Percentiles rank a stretch among this genome's conserved stretches.
Evolutionary conservation across 2,113 vertebrate species (phyloP).

Genomic region (Pituophis catenifer): DNA sequence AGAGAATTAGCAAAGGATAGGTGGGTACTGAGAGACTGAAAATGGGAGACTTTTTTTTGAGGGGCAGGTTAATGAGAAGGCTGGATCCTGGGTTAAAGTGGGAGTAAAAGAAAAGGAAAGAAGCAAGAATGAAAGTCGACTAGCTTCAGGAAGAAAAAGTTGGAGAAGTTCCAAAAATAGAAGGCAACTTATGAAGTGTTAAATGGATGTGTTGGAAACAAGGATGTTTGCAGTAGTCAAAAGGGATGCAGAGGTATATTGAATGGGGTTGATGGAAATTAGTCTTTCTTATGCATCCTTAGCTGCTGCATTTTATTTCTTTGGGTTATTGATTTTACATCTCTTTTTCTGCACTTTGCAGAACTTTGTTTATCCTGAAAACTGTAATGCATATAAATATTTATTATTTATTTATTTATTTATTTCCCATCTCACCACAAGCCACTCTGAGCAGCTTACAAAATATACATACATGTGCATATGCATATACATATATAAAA

Average conservation of each 20-base stretch:
- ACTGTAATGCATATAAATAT: not conserved
- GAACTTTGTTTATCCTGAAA: not conserved
- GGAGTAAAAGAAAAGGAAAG: not conserved
- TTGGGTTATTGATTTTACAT: not conserved
- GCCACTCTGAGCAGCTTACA: not conserved
- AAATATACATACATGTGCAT: not conserved
- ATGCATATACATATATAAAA: not conserved
- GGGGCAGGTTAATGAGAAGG: not conserved
- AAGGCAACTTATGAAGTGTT: not conserved
- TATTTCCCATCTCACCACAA: not conserved
- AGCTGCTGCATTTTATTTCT: not conserved
- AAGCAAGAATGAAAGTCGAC: not conserved
- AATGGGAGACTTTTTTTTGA: not conserved
- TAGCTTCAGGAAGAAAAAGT: not conserved
- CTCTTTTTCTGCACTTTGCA: not conserved
- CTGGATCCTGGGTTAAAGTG: not conserved
- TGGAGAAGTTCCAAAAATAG: not conserved
- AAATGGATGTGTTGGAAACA: not conserved
- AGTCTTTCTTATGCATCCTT: not conserved
- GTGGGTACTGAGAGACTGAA: not conserved
- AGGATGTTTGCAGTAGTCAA: not conserved
- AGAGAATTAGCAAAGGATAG: not conserved
- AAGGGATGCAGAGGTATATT: not conserved
- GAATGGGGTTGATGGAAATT: not conserved
- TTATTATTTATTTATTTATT: not conserved